Evolutionary conservation across 2,797 vertebrate genomes (phyloP), one percentile per base, ranked within the genome.

Genomic region (Coreius guichenoti): DNA sequence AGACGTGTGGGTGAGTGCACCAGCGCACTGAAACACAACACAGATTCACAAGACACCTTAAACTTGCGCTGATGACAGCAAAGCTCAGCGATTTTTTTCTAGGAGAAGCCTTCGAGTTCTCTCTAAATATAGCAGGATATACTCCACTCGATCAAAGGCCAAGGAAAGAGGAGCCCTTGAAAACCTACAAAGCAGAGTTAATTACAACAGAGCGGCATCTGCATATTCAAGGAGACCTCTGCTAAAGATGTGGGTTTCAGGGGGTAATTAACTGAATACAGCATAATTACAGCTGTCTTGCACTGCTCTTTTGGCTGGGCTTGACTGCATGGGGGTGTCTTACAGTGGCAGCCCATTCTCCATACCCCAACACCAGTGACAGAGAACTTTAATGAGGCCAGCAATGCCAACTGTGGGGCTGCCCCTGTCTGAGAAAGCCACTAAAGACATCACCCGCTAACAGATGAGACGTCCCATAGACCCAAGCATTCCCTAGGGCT

Each of bases 221-320:
- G 88, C 90, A 89, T 91, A 90, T 90, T 91, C 87, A 88, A 89
- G 87, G 87, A 84, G 89, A 90, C 86, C 82, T 88, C 84, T 49
- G 83, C 85, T 84, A 88, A 91, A 89, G 88, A 85, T 91, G 88
- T 86, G 86, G 87, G 77, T 87, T 91, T 90, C 45, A 80, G 81
- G 85, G 86, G 87, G 90, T 89, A 91, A 91, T 91, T 91, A 91
- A 91, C 84, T 89, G 87, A 88, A 89, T 29, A 85, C 89, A 89
- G 81, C 49, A 72, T 91, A 90, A 91, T 91, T 91, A 89, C 89
- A 87, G 89, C 83, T 90, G 89, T 89, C 88, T 87, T 89, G 76
- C 49, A 29, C 86, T 74, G 86, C 78, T 88, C 81, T 78, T 67
- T 87, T 80, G 36, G 73, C 81, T 79, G 70, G 73, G 54, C 47